Evolutionary conservation across 2,797 vertebrate genomes (phyloP).

Genomic region (Enteromius paludinosus): DNA sequence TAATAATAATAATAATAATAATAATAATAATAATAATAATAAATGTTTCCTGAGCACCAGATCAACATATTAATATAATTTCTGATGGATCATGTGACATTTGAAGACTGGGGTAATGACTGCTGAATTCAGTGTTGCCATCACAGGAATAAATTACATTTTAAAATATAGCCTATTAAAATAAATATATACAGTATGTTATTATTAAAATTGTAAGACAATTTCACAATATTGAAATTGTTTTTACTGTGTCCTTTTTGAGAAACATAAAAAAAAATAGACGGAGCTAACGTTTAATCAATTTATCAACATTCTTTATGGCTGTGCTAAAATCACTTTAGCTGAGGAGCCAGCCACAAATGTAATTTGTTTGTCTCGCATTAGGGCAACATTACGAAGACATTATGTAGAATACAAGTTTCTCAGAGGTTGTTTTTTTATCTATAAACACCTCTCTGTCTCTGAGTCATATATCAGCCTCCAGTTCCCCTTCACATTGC

Average conservation of each 20-base stretch:
- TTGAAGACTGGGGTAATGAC: conserved; percentile 14
- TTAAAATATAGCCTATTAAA: too few relatives aligned
- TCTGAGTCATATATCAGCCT: neutral
- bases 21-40: neutral
- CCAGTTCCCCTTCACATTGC: conserved; percentile 1
- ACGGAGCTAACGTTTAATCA: too few relatives aligned
- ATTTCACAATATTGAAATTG: too few relatives aligned
- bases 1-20: neutral
- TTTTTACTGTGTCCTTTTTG: neutral
- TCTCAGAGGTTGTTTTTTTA: neutral
- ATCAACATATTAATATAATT: neutral
- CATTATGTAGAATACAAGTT: neutral
- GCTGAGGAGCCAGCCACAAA: conserved; percentile 76
- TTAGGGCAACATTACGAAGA: conserved; percentile 64
- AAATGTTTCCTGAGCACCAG: neutral
- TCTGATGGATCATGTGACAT: neutral
- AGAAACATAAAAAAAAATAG: too few relatives aligned
- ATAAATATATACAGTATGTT: too few relatives aligned
- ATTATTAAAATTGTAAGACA: too few relatives aligned
- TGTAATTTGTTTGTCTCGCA: conserved; percentile 70
- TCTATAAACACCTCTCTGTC: neutral
- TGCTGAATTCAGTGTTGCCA: neutral
- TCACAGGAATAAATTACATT: neutral
- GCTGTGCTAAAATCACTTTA: conserved; percentile 78
- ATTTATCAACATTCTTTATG: conserved; percentile 65